Percentiles rank a stretch among this genome's conserved stretches.
These are phyloP conservation scores for Mythimna ferrago DNA, from an alignment of 2,888 invertebrate genomes.

Conservation along the genomic window DNA sequence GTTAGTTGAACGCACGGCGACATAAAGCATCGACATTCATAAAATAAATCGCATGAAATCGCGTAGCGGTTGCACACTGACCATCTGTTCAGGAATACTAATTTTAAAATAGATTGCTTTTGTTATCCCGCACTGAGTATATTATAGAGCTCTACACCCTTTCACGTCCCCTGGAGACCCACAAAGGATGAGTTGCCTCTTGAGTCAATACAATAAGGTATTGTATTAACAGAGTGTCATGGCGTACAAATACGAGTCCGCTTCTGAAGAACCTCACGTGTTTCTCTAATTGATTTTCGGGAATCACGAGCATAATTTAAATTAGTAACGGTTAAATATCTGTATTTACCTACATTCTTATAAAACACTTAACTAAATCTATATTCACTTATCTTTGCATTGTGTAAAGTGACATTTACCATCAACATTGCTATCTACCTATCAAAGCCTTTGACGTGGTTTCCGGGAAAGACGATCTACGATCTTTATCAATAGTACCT, in stretches of 20 bases:
- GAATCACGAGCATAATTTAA: not conserved
- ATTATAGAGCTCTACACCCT: slow-evolving; percentile 19
- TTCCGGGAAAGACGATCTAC: not conserved
- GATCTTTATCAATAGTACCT: not conserved
- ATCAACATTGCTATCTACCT: not conserved
- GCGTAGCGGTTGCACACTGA: slow-evolving; percentile 2
- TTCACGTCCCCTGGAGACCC: not conserved
- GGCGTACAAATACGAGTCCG: slow-evolving; percentile 14
- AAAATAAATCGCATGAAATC: not conserved
- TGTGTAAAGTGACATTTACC: not conserved
- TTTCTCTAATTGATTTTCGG: slow-evolving; percentile 3
- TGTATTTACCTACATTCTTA: too few species aligned
- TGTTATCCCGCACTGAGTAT: slow-evolving; percentile 15
- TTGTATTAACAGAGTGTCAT: slow-evolving; percentile 18
- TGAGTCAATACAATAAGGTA: slow-evolving; percentile 23
- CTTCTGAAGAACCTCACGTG: slow-evolving; percentile 7
- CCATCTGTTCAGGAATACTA: slow-evolving; percentile 30
- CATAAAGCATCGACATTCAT: not conserved
- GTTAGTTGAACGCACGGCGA: not conserved
- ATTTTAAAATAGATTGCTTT: slow-evolving; percentile 45
- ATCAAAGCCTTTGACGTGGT: not conserved
- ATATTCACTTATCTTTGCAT: not conserved
- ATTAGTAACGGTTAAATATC: too few species aligned
- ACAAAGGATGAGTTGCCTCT: slow-evolving; percentile 21
- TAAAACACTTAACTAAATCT: too few species aligned